These are phyloP conservation scores for Steinernema feltiae DNA, from an alignment of 1,140 invertebrate species.

Conservation along the genomic window DNA sequence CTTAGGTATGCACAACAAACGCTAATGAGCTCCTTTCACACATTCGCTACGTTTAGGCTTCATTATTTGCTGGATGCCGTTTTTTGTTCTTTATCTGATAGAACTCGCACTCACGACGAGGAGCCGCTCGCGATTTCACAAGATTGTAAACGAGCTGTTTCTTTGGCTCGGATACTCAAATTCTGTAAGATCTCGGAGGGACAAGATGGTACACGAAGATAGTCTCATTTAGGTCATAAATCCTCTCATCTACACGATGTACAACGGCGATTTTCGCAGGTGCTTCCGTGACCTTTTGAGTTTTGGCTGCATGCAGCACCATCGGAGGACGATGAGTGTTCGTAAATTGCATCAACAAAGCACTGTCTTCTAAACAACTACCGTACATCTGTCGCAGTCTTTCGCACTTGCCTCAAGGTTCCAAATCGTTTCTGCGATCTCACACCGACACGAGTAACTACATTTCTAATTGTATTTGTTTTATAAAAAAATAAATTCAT, in stretches of 20 bases:
- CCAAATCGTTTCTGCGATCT: no score
- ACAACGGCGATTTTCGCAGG: constrained; percentile 62
- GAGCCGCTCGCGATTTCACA: constrained; percentile 47
- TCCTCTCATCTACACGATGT: constrained; percentile 62
- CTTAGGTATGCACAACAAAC: constrained; percentile 49
- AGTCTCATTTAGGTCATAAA: constrained; percentile 59
- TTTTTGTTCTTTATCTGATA: constrained; percentile 61
- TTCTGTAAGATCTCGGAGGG: constrained; percentile 49
- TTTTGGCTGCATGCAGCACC: constrained; percentile 54
- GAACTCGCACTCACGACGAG: constrained; percentile 54
- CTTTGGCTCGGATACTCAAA: constrained; percentile 63
- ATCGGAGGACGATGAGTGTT: constrained; percentile 54
- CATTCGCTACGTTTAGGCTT: constrained; percentile 53
- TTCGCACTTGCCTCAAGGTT: no score
- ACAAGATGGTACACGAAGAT: no score
- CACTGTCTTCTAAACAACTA: constrained; percentile 54
- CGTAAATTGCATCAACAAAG: constrained; percentile 57
- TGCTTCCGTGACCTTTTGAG: constrained; percentile 59
- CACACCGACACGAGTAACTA: no score
- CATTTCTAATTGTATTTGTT: no score
- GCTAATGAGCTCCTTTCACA: neutral
- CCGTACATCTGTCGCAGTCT: no score
- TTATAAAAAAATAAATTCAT: no score
- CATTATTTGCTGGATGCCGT: constrained; percentile 62
- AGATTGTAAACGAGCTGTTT: constrained; percentile 51